Conservation (phyloP, 2,113 vertebrate genomes). For the Hippopotamus amphibius region DNA sequence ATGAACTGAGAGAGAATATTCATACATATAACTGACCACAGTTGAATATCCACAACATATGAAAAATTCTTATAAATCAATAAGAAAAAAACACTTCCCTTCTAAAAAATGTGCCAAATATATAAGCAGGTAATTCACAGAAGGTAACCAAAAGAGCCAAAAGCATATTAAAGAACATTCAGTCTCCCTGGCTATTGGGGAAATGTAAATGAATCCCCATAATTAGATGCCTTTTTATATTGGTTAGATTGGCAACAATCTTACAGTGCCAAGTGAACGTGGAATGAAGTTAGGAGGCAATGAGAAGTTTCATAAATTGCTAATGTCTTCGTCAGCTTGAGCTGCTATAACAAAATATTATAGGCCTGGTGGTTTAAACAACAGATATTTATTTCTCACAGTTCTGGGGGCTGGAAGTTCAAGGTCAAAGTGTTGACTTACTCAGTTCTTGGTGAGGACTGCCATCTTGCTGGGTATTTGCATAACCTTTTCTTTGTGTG, state of each 20-base stretch:
- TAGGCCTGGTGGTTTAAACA: neutral
- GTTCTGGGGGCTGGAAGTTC: neutral
- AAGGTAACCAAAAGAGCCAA: neutral
- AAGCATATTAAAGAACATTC: neutral
- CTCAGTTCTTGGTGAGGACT: too few relatives aligned
- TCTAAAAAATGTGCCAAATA: neutral
- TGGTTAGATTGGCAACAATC: neutral
- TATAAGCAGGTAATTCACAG: neutral
- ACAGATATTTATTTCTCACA: neutral
- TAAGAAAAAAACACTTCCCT: neutral
- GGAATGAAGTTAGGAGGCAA: neutral
- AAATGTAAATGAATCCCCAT: neutral
- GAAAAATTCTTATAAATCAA: neutral
- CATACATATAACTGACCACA: neutral
- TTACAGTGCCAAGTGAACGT: neutral
- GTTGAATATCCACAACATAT: neutral
- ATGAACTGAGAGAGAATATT: neutral
- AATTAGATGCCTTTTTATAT: neutral
- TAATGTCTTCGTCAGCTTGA: neutral
- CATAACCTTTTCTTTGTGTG: neutral
- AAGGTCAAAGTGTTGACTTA: neutral
- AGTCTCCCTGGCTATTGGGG: neutral
- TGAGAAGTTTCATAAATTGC: neutral
- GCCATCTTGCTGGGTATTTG: too few relatives aligned
- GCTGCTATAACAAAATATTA: neutral